Conservation (phyloP, 2,113 vertebrate genomes). For the Origma solitaria region DNA sequence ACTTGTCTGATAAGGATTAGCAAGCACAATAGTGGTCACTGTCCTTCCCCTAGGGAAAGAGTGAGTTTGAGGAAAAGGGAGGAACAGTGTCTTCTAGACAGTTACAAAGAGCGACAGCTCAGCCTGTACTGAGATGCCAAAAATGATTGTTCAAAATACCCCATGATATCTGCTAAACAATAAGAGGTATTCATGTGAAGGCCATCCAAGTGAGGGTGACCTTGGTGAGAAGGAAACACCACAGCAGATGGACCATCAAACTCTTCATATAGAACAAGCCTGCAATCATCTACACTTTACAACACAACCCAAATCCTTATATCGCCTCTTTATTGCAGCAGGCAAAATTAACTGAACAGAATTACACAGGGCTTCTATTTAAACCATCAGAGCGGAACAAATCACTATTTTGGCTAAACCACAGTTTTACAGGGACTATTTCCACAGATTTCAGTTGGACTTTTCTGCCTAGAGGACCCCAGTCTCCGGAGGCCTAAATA, state of each 20-base stretch:
- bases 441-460: not conserved
- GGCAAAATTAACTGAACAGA: not conserved
- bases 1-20: not conserved
- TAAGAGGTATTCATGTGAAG: not conserved
- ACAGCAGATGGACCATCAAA: not conserved
- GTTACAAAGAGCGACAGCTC: not conserved
- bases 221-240: not conserved
- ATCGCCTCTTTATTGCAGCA: not conserved
- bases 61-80: not conserved
- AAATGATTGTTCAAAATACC: not conserved
- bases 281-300: not conserved
- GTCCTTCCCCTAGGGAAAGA: not conserved
- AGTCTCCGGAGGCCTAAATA: not conserved
- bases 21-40: not conserved
- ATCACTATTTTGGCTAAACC: not conserved
- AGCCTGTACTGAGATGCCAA: not conserved
- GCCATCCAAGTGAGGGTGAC: not conserved
- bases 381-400: not conserved
- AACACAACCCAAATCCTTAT: not conserved
- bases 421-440: not conserved
- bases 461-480: not conserved
- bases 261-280: not conserved
- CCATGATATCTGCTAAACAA: not conserved
- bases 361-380: not conserved
- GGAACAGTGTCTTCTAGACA: not conserved